Evolutionary conservation across 1,140 invertebrate species (phyloP).

Genomic region (Cyclina sinensis): DNA sequence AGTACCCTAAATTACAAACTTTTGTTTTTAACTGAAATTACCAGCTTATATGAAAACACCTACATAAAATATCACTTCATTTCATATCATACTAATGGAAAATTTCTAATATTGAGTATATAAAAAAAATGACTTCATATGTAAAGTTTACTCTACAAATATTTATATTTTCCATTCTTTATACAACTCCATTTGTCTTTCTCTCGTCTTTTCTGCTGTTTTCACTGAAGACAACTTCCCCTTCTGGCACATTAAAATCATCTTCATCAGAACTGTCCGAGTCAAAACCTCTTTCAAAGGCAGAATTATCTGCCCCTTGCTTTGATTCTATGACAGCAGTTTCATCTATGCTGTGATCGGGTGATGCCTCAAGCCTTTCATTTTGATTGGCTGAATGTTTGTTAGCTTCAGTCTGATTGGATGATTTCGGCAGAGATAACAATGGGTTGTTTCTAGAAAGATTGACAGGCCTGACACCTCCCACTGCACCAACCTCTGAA

Average conservation of each 20-base stretch:
- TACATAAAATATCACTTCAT: too few species aligned
- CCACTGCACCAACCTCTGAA: slow-evolving; percentile 47
- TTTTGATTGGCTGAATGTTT: slow-evolving; percentile 31
- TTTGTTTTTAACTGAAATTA: too few species aligned
- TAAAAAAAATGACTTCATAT: too few species aligned
- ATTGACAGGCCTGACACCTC: slow-evolving; percentile 50
- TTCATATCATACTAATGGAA: too few species aligned
- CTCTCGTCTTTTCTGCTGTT: slow-evolving; percentile 44
- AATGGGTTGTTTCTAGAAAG: slow-evolving; percentile 50
- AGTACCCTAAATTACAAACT: too few species aligned
- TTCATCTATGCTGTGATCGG: slow-evolving; percentile 22
- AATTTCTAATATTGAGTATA: too few species aligned
- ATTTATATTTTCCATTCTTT: neutral
- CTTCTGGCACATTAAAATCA: slow-evolving; percentile 12
- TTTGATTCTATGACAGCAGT: slow-evolving; percentile 39
- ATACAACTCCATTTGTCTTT: slow-evolving; percentile 39
- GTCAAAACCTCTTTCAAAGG: slow-evolving; percentile 7
- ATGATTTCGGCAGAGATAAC: slow-evolving; percentile 36
- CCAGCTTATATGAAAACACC: too few species aligned
- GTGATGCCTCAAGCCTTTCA: slow-evolving; percentile 12
- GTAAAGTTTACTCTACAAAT: too few species aligned
- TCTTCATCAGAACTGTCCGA: neutral
- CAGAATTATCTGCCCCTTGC: slow-evolving; percentile 18
- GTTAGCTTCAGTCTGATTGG: neutral
- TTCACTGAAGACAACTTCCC: slow-evolving; percentile 29